Base-by-base conservation (phyloP, 1,140 invertebrate genomes). In the Penaeus japonicus region DNA sequence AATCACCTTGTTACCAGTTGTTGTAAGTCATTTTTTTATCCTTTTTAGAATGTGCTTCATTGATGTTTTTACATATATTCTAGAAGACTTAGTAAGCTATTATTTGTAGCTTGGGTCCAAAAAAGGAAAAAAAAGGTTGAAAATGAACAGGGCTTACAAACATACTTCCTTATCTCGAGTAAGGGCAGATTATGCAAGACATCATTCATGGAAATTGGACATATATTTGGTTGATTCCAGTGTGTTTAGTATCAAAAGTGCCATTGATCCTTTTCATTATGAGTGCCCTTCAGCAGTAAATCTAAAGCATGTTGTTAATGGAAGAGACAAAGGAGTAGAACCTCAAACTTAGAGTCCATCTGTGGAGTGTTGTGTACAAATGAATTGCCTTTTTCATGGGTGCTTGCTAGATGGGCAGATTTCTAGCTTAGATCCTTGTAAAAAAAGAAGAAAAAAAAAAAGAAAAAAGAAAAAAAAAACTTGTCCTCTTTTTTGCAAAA, bases 1-100 rank as follows among this genome's bases (percentile, higher is more conserved):
- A 83, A 83, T 83, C 80, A 83, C 80, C 80, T 83, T 83, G 80
- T 83, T 83, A 83, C 80, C 80, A 83, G 80, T 83, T 83, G 80
- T 83, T 83, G 80, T 65, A 83, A 83, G 80, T 83, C 39, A 39
- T 35, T 65, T 83, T 83, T 83, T 83, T 83, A 65, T 65, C 57
- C 54, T 65, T 83, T 83, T 83, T 83, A 65, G 55, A 83, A 65
- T 65, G 39, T 62, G 57, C 27, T 83, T 83, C 80, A 65, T 83
- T 57, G 62, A 59, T 83, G 80, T 83, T 83, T 83, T 59, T 83
- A 83, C 80, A 83, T 83, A 35, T 83, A 59, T 83, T 83, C 80
- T 62, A 57, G 79, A 81, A 83, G 80, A 83, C 80, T 83, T 83
- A 62, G 32, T n/a, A 83, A 65, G 57, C 80, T 83, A 83, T 65